Base-by-base conservation (phyloP, 2,113 vertebrate genomes). In the Ophiodon elongatus region DNA sequence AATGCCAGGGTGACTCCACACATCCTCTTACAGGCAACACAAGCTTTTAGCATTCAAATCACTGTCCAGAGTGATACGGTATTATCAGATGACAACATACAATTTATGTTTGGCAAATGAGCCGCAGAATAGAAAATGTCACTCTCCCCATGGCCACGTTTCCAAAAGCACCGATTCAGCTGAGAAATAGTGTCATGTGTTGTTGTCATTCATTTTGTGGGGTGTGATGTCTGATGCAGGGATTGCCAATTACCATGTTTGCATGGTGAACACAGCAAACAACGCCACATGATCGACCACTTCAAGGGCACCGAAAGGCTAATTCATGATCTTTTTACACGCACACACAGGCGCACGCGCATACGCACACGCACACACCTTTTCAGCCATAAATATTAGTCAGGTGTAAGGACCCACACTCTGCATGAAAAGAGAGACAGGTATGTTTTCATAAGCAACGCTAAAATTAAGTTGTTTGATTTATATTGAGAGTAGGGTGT, bases 21-120 rank as follows among this genome's bases (percentile, higher is more conserved):
- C 60, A 80, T 79, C 21, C 75, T 86, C 90, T 79, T 73, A 82
- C 62, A 82, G 50, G 66, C 78, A 84, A 80, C 50, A 66, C 27
- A 45, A 69, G 77, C 85, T 82, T 77, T 89, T 72, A 88, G 80
- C 73, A 85, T 88, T 88, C 73, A 88, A 86, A 87, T 90, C 69
- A 75, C 79, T 76, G 71, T 56, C 60, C 79, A 37, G 54, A 74
- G 64, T 82, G 84, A 91, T 85, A 85, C 74, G 56, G 66, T 82
- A 84, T 89, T 84, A 84, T 85, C 87, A 88, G 69, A 88, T 83
- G 79, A 89, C 89, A 90, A 84, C 85, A 69, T 84, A 56, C 86
- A 89, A 90, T 93, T 92, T 88, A 68, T 89, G 88, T 90, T 85
- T 47, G 82, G 83, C 77, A 91, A 89, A 91, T 91, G 79, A 90